phyloP scores from a whole-genome alignment of 2,113 vertebrate genomes.

The zebrafish (Danio rerio) region DNA sequence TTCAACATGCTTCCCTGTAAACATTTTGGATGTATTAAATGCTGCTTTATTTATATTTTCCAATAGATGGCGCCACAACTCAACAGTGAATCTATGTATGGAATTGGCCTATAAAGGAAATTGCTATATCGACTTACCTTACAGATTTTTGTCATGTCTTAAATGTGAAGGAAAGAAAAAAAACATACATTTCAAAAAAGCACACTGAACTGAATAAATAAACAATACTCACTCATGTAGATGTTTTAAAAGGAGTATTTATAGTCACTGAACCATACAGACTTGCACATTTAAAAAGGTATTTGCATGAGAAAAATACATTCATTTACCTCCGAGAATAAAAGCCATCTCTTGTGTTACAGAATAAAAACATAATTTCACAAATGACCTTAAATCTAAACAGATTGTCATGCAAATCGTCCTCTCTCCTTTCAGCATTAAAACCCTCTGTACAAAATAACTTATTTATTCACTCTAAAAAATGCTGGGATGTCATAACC shows the following conservation, averaged over 20 bases:
- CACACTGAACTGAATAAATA: background rate
- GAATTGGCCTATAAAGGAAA: too few relatives aligned
- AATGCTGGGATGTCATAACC: too few relatives aligned
- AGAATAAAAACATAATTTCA: background rate
- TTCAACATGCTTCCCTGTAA: too few relatives aligned
- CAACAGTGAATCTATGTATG: too few relatives aligned
- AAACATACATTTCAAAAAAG: background rate
- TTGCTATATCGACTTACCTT: too few relatives aligned
- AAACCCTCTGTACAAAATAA: background rate
- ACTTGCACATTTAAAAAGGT: background rate
- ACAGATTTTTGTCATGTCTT: too few relatives aligned
- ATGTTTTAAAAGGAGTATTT: background rate
- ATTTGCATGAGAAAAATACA: constrained; percentile 23
- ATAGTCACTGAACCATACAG: constrained; percentile 10
- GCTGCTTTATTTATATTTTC: too few relatives aligned
- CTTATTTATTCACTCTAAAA: background rate
- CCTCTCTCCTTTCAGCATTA: background rate
- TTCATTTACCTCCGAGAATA: background rate
- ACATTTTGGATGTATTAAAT: too few relatives aligned
- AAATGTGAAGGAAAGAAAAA: too few relatives aligned
- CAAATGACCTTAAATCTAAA: constrained; percentile 1
- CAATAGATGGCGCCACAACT: too few relatives aligned
- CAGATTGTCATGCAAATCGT: background rate
- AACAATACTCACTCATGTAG: too few relatives aligned
- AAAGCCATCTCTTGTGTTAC: background rate